phyloP scores from a whole-genome alignment of 2,797 vertebrate genomes.

The Gadopsis bispinosus region DNA sequence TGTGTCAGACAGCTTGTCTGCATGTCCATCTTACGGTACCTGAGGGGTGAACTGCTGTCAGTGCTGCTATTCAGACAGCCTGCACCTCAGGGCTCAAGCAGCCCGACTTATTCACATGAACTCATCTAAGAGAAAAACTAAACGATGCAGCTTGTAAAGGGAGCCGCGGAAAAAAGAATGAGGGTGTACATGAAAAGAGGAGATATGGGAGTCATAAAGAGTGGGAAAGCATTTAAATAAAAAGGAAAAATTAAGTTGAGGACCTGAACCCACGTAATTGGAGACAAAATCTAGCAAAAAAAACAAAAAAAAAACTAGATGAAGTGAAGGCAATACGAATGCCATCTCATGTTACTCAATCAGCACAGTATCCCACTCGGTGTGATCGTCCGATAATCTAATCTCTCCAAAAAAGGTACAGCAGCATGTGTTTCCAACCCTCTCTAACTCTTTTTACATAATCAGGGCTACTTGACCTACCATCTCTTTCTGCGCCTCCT shows the following conservation, averaged over 20 bases:
- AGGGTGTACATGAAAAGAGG: slow-evolving; percentile 20
- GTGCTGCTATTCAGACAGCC: slow-evolving; percentile 54
- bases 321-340: neutral
- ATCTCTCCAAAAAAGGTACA: slow-evolving; percentile 58
- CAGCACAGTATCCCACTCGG: slow-evolving; percentile 35
- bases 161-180: neutral
- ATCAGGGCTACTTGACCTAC: slow-evolving; percentile 75
- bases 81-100: slow-evolving; percentile 51
- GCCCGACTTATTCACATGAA: slow-evolving; percentile 55
- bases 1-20: slow-evolving; percentile 47
- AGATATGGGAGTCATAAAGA: slow-evolving; percentile 19
- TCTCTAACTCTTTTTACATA: slow-evolving; percentile 77
- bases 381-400: slow-evolving; percentile 55
- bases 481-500: slow-evolving; percentile 75
- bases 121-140: slow-evolving; percentile 54
- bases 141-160: slow-evolving; percentile 43
- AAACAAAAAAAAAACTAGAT: neutral
- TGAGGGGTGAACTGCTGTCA: slow-evolving; percentile 62
- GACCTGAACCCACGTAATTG: slow-evolving; percentile 10
- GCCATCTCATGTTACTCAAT: slow-evolving; percentile 44
- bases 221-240: slow-evolving; percentile 23
- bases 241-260: slow-evolving; percentile 23
- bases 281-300: neutral
- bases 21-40: slow-evolving; percentile 41
- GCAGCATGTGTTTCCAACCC: slow-evolving; percentile 64